Base-by-base conservation (phyloP, 2,888 invertebrate species). In the Agelastica alni region DNA sequence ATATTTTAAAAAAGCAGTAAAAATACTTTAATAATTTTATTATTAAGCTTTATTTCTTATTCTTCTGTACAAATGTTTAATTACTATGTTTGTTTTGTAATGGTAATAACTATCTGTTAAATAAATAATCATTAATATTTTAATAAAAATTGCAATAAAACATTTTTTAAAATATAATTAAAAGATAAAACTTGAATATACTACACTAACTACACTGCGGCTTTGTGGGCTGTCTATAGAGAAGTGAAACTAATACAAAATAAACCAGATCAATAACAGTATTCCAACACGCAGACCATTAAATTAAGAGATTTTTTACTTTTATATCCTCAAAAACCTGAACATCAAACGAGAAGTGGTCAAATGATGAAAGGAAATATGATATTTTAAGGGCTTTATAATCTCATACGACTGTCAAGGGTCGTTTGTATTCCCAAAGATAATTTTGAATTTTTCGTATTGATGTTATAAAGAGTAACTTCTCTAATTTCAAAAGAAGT, bases 221-320 rank as follows among this genome's bases (percentile, higher is more conserved):
- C 20, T 2, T 4, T n/a, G 12, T 39, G 37, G 17, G 37, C 3
- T 20, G 37, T 7, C 10, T 39, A 39, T 20, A 20, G 10, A 20
- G 20, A 39, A 39, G 37, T 16, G 18, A n/a, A 7, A 5, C 12
- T 39, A 6, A 10, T 18, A 17, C 20, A 9, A n/a, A 10, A n/a
- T 16, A 6, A 6, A 7, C 1, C 2, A 12, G 10, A 39, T 39
- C 37, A 20, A 39, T 39, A 39, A 4, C 0, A 12, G 18, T 37
- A 37, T 37, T 10, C 17, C 17, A 39, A 10, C 12, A 12, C 4
- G 10, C 12, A 20, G 22, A 30, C 31, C 44, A 45, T 45, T 45
- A 45, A 45, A 45, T 45, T 45, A n/a, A 45, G 45, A 32, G 44
- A 45, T 17, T 45, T 45, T 45, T 34, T 45, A 34, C 32, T 34